Percentiles rank a stretch among this genome's conserved stretches.
These are phyloP conservation scores for Molorchus minor DNA, from an alignment of 2,888 invertebrate species.

Conservation along the genomic window DNA sequence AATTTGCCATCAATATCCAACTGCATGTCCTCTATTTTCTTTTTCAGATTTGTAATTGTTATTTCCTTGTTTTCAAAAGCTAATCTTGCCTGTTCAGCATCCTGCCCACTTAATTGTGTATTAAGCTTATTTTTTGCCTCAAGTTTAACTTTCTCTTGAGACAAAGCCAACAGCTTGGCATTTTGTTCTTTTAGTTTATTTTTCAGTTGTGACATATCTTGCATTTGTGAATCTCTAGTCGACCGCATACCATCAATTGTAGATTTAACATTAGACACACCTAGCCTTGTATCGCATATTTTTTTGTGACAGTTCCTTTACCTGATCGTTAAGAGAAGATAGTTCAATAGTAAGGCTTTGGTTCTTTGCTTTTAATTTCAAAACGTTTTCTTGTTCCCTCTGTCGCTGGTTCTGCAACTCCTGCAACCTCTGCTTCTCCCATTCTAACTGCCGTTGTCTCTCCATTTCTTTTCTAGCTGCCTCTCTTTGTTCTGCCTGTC, in stretches of 20 bases:
- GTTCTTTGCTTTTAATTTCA: conserved; percentile 86
- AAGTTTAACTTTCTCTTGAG: conserved; percentile 83
- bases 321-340: conserved; percentile 68
- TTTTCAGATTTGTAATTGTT: conserved; percentile 68
- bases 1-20: conserved; percentile 82
- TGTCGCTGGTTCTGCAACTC: conserved; percentile 89
- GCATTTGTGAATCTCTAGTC: conserved; percentile 90
- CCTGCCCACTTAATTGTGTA: conserved; percentile 60
- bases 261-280: conserved; percentile 89
- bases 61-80: conserved; percentile 75
- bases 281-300: conserved; percentile 82
- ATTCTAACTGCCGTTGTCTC: conserved; percentile 92
- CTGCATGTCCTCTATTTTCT: conserved; percentile 78
- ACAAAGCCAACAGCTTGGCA: conserved; percentile 78
- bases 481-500: conserved; percentile 78
- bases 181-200: conserved; percentile 86
- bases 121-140: conserved; percentile 76
- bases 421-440: conserved; percentile 87
- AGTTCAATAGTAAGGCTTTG: conserved; percentile 85
- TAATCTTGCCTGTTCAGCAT: conserved; percentile 67
- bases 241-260: conserved; percentile 97
- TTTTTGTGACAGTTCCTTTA: conserved; percentile 82
- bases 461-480: conserved; percentile 90
- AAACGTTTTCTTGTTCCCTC: conserved; percentile 84
- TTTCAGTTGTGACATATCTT: conserved; percentile 85